A percentile compares a stretch with the other conserved stretches of the same genome.
phyloP scores from a whole-genome alignment of 2,797 vertebrate genomes.

The Hyperoplus lanceolatus region DNA sequence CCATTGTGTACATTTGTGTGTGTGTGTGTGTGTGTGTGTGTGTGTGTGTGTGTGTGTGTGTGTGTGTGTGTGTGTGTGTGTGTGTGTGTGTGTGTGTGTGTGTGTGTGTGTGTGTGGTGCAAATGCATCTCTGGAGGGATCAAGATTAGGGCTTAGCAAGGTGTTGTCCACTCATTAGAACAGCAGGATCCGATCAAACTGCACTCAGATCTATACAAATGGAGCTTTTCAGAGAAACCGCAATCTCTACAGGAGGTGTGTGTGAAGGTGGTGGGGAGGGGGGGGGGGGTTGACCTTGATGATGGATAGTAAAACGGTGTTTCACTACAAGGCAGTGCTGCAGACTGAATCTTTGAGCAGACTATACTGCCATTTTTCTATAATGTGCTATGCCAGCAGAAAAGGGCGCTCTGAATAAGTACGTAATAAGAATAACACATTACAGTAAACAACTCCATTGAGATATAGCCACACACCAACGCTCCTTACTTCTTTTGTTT shows the following conservation, averaged over 20 bases:
- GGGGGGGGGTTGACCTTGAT: constrained; percentile 42
- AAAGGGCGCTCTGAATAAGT: not conserved
- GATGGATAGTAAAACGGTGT: constrained; percentile 36
- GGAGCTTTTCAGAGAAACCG: constrained; percentile 47
- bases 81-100: no score
- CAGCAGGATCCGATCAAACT: constrained; percentile 53
- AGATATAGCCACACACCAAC: not conserved
- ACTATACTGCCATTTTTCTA: constrained; percentile 11
- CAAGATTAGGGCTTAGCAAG: constrained; percentile 48
- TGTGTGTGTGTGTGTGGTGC: constrained; percentile 38
- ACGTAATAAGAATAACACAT: not conserved
- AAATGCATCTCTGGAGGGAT: constrained; percentile 56
- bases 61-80: no score
- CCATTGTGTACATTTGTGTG: constrained; percentile 12
- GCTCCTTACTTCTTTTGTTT: not conserved
- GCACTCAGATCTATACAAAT: constrained; percentile 57
- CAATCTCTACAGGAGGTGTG: constrained; percentile 13
- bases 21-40: no score
- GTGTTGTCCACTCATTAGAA: constrained; percentile 58
- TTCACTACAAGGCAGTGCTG: constrained; percentile 38
- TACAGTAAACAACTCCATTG: not conserved
- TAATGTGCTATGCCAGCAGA: constrained; percentile 14
- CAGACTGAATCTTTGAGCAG: constrained; percentile 15
- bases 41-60: no score
- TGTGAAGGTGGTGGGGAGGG: not conserved